Percentiles rank a stretch among this genome's conserved stretches.
phyloP scores from a whole-genome alignment of 2,797 vertebrate species.

The Schizopygopsis pylzovi region DNA sequence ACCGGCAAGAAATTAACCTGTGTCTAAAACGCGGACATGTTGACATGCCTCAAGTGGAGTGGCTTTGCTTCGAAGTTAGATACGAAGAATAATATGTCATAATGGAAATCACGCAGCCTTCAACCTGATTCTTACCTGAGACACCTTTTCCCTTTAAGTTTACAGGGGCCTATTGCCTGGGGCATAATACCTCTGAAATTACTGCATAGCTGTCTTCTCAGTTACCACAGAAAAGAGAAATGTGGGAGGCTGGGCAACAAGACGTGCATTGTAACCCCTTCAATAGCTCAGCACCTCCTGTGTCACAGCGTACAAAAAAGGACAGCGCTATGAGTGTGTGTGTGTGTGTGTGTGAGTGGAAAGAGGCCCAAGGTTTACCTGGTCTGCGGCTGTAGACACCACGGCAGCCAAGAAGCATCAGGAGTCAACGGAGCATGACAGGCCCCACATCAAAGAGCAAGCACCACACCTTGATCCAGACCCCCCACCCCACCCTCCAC shows the following conservation, averaged over 20 bases:
- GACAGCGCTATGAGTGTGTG: constrained; percentile 24
- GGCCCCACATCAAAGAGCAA: constrained; percentile 81
- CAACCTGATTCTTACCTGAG: constrained; percentile 52
- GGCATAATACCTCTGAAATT: constrained; percentile 69
- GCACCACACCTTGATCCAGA: constrained; percentile 83
- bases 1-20: constrained; percentile 72
- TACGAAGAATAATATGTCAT: constrained; percentile 19
- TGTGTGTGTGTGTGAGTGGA: constrained; percentile 18
- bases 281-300: constrained; percentile 59
- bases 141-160: constrained; percentile 57
- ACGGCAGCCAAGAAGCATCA: constrained; percentile 82
- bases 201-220: constrained; percentile 60
- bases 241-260: constrained; percentile 64
- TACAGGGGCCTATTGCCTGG: constrained; percentile 60
- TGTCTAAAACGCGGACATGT: constrained; percentile 52
- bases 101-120: constrained; percentile 39
- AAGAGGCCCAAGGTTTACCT: constrained; percentile 74
- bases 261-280: constrained; percentile 62
- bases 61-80: constrained; percentile 39
- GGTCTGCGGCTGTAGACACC: constrained; percentile 79
- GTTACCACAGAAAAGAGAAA: constrained; percentile 65
- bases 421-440: constrained; percentile 80
- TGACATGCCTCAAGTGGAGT: constrained; percentile 35
- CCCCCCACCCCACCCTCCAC: constrained; percentile 58
- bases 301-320: constrained; percentile 53